A percentile compares a stretch with the other conserved stretches of the same genome.
These are phyloP conservation scores for Ammodytes marinus DNA, from an alignment of 2,113 vertebrate genomes.

Conservation along the genomic window DNA sequence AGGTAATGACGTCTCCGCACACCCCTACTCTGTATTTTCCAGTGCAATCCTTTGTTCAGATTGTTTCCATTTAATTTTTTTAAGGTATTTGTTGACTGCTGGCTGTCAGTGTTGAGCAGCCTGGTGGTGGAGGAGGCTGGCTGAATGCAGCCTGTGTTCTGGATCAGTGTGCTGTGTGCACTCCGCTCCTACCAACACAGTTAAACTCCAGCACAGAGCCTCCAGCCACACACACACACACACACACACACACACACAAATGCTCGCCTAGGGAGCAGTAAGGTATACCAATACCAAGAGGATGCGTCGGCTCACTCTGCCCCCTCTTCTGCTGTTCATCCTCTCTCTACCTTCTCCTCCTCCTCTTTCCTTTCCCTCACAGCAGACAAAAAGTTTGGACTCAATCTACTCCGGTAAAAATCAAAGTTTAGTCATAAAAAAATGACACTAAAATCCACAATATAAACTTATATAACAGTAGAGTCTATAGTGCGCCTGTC, in stretches of 20 bases:
- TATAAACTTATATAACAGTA: constrained; percentile 26
- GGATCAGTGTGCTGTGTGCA: constrained; percentile 58
- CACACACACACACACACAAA: constrained; percentile 46
- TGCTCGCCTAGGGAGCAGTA: constrained; percentile 38
- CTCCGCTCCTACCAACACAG: constrained; percentile 52
- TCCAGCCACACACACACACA: constrained; percentile 41
- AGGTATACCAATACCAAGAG: constrained; percentile 48
- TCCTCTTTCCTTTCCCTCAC: not conserved
- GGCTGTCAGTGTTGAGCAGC: constrained; percentile 18
- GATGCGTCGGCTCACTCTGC: constrained; percentile 39
- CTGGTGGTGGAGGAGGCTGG: constrained; percentile 33
- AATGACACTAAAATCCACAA: not conserved
- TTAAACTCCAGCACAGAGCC: constrained; percentile 66
- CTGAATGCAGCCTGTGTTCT: constrained; percentile 56
- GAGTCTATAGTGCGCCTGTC: not conserved
- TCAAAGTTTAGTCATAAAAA: constrained; percentile 22
- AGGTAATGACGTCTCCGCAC: no score
- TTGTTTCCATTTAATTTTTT: not conserved
- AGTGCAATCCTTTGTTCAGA: not conserved
- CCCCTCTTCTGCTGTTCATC: constrained; percentile 33
- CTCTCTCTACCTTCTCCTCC: not conserved
- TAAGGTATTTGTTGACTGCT: constrained; percentile 26
- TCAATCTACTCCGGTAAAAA: constrained; percentile 6
- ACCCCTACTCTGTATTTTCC: not conserved
- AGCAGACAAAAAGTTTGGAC: not conserved